These are phyloP conservation scores for Artemia sinica DNA, from an alignment of 2,888 invertebrate species.

Conservation along the genomic window DNA sequence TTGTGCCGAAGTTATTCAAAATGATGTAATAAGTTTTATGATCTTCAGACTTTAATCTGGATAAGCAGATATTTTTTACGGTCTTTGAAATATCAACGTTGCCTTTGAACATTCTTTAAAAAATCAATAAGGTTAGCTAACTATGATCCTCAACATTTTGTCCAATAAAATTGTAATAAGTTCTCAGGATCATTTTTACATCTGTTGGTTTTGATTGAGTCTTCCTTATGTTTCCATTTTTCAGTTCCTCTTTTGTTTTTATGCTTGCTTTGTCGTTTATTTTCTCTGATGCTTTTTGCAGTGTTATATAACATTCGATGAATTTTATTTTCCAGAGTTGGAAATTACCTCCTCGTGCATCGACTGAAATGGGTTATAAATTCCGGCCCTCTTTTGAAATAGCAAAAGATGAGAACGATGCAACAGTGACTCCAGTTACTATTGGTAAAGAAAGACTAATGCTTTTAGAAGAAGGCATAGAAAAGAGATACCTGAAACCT, in stretches of 20 bases:
- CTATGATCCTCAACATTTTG: no score
- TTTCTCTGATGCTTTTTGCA: conserved; percentile 10
- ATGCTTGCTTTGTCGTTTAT: background rate
- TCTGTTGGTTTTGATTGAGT: conserved; percentile 28
- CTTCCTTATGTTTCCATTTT: conserved; percentile 15
- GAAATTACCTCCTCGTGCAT: conserved; percentile 50
- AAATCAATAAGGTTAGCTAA: no score
- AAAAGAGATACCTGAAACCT: conserved; percentile 78
- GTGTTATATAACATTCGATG: background rate
- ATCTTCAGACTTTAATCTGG: no score
- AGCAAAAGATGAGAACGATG: conserved; percentile 27
- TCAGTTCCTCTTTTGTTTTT: background rate
- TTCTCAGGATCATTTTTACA: background rate
- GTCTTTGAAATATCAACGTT: no score
- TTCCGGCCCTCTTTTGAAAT: conserved; percentile 32
- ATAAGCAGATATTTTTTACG: no score
- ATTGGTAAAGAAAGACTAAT: conserved; percentile 53
- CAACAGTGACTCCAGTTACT: conserved; percentile 37
- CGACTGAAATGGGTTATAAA: conserved; percentile 38
- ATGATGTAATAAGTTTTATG: no score
- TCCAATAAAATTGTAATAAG: no score
- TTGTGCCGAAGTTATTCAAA: no score
- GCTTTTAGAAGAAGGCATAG: conserved; percentile 71
- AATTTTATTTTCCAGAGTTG: conserved; percentile 40
- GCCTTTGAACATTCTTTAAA: no score